Base-by-base conservation (phyloP, 2,888 invertebrate species). In the Trachelus stipa region DNA sequence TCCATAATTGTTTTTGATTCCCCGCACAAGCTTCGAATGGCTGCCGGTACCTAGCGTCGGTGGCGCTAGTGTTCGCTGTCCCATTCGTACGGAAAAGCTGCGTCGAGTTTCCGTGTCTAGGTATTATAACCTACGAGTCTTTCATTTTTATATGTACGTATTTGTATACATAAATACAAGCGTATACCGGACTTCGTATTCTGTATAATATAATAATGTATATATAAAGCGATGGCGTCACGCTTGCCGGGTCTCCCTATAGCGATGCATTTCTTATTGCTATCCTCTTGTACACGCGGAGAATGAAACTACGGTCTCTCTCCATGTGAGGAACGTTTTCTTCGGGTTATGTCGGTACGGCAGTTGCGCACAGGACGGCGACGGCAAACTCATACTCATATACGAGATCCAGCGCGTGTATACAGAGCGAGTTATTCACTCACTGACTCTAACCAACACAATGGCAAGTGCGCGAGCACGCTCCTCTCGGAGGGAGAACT, bases 401-500 rank as follows among this genome's bases (percentile, higher is more conserved):
- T 56, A 23, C 56, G 56, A 2, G 9, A 56, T 23, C 56, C 56
- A 56, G 6, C 9, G 23, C 23, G 23, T 23, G 23, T 56, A 56
- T 56, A 56, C 23, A 23, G 23, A 56, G 56, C 56, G 56, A 56
- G 56, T 56, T 56, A 56, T 56, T 56, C 56, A 56, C 56, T 56
- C 23, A 56, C 56, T 56, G 56, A 56, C 23, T 15, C 12, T 40
- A 56, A 56, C 56, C 56, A 56, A 56, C 56, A 56, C 56, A 56
- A 56, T 56, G 23, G 23, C 56, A 9, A 56, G 56, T 56, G 56
- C 56, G 56, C 56, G 80, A 81, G 75, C 56, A 80, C 84, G 84
- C 82, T 84, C 82, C 84, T 85, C 84, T 77, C 84, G 83, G 79
- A 82, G 79, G 79, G 80, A 83, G 82, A 91, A 91, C 86, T 90